A percentile compares a stretch with the other conserved stretches of the same genome.
Conservation (phyloP, 2,113 vertebrate genomes). For the Dicentrarchus labrax region DNA sequence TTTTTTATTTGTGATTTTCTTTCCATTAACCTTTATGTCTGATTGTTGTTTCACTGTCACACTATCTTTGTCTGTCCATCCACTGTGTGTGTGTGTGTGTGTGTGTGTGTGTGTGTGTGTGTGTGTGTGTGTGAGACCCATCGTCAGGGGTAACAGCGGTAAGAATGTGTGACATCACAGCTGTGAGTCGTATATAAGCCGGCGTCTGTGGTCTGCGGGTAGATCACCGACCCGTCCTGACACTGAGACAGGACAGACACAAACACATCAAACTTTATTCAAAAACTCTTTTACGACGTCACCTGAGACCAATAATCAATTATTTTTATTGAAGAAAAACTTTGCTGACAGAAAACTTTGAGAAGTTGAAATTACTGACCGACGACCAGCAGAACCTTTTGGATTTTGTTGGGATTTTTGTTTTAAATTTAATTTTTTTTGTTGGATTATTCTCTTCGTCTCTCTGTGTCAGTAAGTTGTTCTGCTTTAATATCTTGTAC, state of each 20-base stretch:
- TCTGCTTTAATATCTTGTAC: neutral
- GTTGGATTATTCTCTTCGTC: constrained; percentile 20
- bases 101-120: constrained; percentile 42
- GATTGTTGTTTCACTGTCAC: constrained; percentile 17
- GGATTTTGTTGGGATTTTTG: constrained; percentile 1
- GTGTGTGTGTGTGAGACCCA: constrained; percentile 31
- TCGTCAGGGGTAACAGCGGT: constrained; percentile 45
- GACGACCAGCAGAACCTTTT: constrained; percentile 22
- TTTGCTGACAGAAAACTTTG: neutral
- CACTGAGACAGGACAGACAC: constrained; percentile 49
- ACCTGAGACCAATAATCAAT: neutral
- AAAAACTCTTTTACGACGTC: neutral
- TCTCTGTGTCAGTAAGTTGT: constrained; percentile 33
- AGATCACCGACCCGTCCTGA: constrained; percentile 61
- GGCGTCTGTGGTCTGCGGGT: fast-evolving
- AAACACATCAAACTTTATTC: neutral
- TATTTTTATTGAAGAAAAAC: neutral
- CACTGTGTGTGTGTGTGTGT: neutral
- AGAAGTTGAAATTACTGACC: neutral
- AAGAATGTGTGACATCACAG: constrained; percentile 76
- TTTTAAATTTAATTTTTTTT: constrained; percentile 4
- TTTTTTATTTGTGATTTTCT: neutral
- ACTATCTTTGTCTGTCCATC: neutral
- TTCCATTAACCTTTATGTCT: neutral
- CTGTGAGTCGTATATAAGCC: constrained; percentile 16